phyloP scores from a whole-genome alignment of 1,140 invertebrate species.

The Helicoverpa armigera region DNA sequence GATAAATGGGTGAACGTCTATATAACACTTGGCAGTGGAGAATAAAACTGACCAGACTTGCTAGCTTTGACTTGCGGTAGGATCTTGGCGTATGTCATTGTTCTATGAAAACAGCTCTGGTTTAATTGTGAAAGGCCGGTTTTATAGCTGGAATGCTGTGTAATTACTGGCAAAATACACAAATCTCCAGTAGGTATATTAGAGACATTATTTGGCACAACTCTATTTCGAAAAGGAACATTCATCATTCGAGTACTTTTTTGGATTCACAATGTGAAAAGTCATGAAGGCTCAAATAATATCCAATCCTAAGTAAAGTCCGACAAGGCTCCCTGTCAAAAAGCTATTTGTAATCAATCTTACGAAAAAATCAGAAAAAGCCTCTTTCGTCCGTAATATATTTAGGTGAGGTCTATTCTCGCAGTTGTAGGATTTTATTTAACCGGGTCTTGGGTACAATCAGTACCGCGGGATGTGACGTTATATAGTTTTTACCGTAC shows the following conservation, averaged over 20 bases:
- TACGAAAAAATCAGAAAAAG: conserved; percentile 10
- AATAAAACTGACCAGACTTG: conserved; percentile 14
- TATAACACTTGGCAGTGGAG: conserved; percentile 27
- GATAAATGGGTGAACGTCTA: conserved; percentile 31
- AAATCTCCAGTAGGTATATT: no score
- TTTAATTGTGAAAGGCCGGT: neutral
- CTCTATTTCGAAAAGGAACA: no score
- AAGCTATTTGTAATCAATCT: conserved; percentile 28
- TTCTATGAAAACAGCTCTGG: neutral
- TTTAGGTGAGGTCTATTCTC: conserved; percentile 20
- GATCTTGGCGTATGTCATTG: neutral
- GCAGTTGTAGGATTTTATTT: conserved; percentile 17
- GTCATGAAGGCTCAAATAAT: no score
- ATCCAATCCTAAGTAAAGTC: no score
- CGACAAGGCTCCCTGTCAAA: conserved; percentile 5
- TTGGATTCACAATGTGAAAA: no score
- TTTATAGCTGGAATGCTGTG: neutral
- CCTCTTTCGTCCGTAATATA: neutral
- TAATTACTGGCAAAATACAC: no score
- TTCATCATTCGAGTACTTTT: no score
- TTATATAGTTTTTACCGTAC: conserved; percentile 29
- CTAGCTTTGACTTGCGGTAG: neutral
- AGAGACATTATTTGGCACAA: no score
- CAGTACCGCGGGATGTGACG: conserved; percentile 16
- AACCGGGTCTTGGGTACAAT: conserved; percentile 23